Percentiles rank a stretch among this genome's conserved stretches.
Evolutionary conservation across 2,888 invertebrate species (phyloP).

Genomic region (Drosophila lacicola): DNA sequence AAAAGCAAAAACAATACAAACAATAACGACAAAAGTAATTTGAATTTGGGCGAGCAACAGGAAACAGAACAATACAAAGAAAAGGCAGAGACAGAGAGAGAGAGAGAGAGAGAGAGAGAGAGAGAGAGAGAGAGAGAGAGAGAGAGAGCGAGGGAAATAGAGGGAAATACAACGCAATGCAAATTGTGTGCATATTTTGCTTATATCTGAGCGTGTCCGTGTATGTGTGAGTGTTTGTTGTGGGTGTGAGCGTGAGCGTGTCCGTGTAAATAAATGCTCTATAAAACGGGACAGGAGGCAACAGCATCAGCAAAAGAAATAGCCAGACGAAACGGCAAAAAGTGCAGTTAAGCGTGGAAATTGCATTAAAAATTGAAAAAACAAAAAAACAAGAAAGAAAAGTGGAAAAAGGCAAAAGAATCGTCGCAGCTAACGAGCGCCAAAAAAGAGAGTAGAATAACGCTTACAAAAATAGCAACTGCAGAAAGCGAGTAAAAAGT

Average conservation of each 20-base stretch:
- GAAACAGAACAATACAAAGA: constrained; percentile 41
- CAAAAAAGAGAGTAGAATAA: constrained; percentile 47
- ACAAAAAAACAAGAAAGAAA: constrained; percentile 42
- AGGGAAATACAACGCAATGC: constrained; percentile 30
- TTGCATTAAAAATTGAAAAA: constrained; percentile 75
- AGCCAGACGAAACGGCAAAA: constrained; percentile 56
- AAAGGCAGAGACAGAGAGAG: constrained; percentile 8
- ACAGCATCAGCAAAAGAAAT: constrained; percentile 38
- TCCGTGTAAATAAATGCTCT: constrained; percentile 73
- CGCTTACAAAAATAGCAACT: constrained; percentile 22
- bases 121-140: not conserved
- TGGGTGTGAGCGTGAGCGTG: constrained; percentile 21
- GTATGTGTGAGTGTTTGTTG: constrained; percentile 21
- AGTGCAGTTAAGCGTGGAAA: constrained; percentile 77
- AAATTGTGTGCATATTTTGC: constrained; percentile 69
- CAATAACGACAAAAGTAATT: constrained; percentile 68
- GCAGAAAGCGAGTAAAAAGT: constrained; percentile 60
- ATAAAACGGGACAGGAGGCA: constrained; percentile 46
- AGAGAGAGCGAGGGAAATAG: constrained; percentile 2
- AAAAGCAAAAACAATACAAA: constrained; percentile 54
- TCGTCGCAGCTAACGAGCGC: constrained; percentile 71
- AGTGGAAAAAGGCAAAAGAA: constrained; percentile 35
- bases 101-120: not conserved
- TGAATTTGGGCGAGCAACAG: constrained; percentile 66
- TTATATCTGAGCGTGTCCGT: constrained; percentile 24